Evolutionary conservation across 1,140 invertebrate genomes (phyloP).

Genomic region (Parapsyche elsis): DNA sequence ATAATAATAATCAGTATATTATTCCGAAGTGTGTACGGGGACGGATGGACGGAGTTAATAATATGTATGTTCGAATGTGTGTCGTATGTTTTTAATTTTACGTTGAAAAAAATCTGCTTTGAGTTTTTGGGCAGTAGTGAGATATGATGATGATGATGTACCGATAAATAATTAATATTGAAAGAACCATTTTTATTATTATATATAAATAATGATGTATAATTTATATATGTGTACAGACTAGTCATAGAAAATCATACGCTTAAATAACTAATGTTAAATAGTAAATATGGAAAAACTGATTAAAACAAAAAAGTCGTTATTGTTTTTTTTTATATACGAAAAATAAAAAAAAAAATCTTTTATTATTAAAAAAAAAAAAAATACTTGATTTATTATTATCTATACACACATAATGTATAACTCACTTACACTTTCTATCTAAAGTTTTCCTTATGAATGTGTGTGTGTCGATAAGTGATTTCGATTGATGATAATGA

Average conservation of each 20-base stretch:
- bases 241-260: conserved; percentile 57
- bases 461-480: conserved; percentile 20
- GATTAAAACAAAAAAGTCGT: conserved; percentile 47
- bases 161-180: conserved; percentile 21
- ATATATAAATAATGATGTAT: conserved; percentile 9
- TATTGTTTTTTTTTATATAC: conserved; percentile 56
- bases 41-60: neutral
- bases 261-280: conserved; percentile 55
- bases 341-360: conserved; percentile 20
- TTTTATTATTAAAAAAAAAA: conserved; percentile 11
- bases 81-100: no score
- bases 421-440: no score
- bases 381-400: no score
- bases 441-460: no score
- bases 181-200: conserved; percentile 16
- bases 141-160: conserved; percentile 18
- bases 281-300: conserved; percentile 52
- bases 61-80: neutral
- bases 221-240: conserved; percentile 56
- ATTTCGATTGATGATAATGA: conserved; percentile 33
- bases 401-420: no score
- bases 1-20: neutral
- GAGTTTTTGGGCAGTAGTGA: no score
- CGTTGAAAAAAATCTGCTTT: no score
- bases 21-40: neutral